Base-by-base conservation (phyloP, 2,888 invertebrate genomes). In the Scrobipalpa costella region DNA sequence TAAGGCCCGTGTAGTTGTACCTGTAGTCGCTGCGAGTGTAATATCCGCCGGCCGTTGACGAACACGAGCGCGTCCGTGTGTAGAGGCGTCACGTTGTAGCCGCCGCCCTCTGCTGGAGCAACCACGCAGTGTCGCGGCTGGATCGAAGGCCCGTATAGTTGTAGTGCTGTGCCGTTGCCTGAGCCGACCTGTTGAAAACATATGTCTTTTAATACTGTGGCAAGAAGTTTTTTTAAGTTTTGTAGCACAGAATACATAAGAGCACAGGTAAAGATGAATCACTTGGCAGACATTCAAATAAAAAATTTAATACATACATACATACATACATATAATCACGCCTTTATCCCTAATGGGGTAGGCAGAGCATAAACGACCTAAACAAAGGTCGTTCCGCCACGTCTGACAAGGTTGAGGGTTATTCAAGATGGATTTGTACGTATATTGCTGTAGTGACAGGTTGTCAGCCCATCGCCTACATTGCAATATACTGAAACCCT, bases 71-170 rank as follows among this genome's bases (percentile, higher is more conserved):
- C 98, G 85, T 98, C 98, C 33, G 97, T 93, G 79, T 97, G 97
- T 76, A 97, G 95, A 8, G 99, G 99, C 34, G 99, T 99, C 52
- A 99, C 94, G 2, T 96, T 96, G 71, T 98, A 98, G 61, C 98
- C 98, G 66, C 98, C 96, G 67, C 98, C 98, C 77, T 97, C 97
- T 70, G 97, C 96, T 64, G 97, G 94, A 62, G 98, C 97, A 73
- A 99, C 96, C 75, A 98, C 97, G 89, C 99, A 99, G 87, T 99
- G 99, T 63, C 98, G 94, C 11, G 98, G 95, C 91, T 97, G 97
- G 71, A 99, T 97, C 74, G 97, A 97, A 21, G 98, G 96, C 13
- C 98, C 98, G 81, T 96, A 96, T 66, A 97, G 92, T 80, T 96
- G 96, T 62, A 97, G 90, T 67, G 93, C 94, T 72, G 93, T 95